Conservation (phyloP, 2,888 invertebrate species). For the Ariolimax columbianus region DNA sequence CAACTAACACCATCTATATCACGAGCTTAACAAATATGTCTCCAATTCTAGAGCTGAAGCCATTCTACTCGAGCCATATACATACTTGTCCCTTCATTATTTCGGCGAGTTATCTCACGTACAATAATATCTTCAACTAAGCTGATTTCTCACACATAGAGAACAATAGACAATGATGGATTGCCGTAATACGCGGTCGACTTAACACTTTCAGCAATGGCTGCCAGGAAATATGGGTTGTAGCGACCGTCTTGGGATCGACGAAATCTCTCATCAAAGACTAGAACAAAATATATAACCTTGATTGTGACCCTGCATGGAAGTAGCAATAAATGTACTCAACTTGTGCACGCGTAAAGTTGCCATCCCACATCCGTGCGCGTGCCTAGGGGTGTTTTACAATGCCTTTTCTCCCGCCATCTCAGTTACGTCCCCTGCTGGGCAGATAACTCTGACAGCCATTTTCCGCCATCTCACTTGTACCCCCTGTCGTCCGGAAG, state of each 20-base stretch:
- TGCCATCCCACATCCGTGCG: conserved; percentile 47
- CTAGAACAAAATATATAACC: neutral
- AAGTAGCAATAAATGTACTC: conserved; percentile 24
- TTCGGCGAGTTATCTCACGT: neutral
- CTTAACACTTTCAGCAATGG: neutral
- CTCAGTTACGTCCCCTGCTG: conserved; percentile 45
- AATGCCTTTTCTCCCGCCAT: conserved; percentile 8
- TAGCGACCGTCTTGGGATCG: neutral
- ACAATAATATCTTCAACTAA: neutral
- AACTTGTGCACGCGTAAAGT: conserved; percentile 34
- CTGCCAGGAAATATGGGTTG: neutral
- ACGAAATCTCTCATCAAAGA: conserved; percentile 4
- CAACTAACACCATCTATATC: too few species aligned
- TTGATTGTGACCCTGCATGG: neutral
- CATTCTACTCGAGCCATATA: too few species aligned
- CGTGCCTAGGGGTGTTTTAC: conserved; percentile 36
- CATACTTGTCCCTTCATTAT: too few species aligned
- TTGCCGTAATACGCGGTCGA: neutral
- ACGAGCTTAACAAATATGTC: too few species aligned
- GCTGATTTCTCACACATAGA: neutral
- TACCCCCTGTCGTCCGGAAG: conserved; percentile 48
- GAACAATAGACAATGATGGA: neutral
- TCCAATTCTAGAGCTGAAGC: too few species aligned
- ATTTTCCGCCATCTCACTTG: conserved; percentile 31
- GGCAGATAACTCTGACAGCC: conserved; percentile 42